Percentiles rank a stretch among this genome's conserved stretches.
phyloP scores from a whole-genome alignment of 2,888 invertebrate species.

The Parochlus steinenii region DNA sequence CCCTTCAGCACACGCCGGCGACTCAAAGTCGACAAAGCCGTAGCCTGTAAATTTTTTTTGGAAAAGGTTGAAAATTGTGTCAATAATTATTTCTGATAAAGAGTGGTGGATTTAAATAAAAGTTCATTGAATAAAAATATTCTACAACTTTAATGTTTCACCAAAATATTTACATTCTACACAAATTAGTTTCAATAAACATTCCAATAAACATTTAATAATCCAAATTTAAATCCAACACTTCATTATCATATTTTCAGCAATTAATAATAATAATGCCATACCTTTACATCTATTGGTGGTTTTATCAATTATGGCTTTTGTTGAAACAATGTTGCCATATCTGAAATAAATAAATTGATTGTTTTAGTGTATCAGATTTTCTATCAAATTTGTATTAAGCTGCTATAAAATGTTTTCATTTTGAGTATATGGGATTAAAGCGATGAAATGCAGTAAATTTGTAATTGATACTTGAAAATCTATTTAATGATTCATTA shows the following conservation, averaged over 20 bases:
- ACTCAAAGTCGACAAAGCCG: conserved; percentile 99
- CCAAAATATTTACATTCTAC: background rate
- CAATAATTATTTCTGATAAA: conserved; percentile 12
- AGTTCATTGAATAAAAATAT: conserved; percentile 22
- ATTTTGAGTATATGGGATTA: no score
- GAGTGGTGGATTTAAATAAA: conserved; percentile 23
- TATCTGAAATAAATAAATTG: conserved; percentile 71
- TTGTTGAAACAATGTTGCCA: conserved; percentile 97
- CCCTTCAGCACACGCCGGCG: conserved; percentile 85
- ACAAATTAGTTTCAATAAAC: no score
- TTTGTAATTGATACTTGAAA: no score
- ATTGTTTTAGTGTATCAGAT: no score
- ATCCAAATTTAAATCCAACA: conserved; percentile 25
- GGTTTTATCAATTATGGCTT: conserved; percentile 98
- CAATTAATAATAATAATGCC: no score
- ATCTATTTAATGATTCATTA: no score
- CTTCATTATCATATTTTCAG: no score
- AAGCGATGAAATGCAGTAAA: conserved; percentile 13
- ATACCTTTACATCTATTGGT: conserved; percentile 99
- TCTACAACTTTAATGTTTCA: background rate
- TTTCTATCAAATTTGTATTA: no score
- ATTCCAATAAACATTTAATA: conserved; percentile 17
- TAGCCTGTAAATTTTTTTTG: conserved; percentile 48
- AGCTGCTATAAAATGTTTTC: no score
- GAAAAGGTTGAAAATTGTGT: no score